A percentile compares a stretch with the other conserved stretches of the same genome.
phyloP scores from a whole-genome alignment of 2,888 invertebrate species.

The Serrognathus titanus region DNA sequence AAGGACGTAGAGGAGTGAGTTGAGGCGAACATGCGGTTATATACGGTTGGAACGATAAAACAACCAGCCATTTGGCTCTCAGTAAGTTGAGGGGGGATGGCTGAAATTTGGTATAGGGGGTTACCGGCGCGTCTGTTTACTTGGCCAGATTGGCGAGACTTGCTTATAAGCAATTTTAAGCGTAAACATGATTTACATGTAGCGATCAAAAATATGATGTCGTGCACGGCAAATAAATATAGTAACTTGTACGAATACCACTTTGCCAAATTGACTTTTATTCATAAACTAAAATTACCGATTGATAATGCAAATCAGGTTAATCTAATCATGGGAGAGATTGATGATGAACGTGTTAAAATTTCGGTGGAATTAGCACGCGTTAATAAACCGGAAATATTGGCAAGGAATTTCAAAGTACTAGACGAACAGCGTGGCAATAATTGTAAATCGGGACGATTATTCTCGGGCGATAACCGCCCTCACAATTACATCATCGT shows the following conservation, averaged over 20 bases:
- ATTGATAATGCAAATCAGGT: neutral
- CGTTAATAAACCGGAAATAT: neutral
- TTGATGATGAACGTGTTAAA: constrained; percentile 3
- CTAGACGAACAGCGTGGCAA: neutral
- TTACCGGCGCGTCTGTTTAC: constrained; percentile 23
- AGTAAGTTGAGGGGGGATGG: constrained; percentile 27
- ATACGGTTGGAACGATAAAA: neutral
- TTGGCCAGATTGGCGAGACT: constrained; percentile 31
- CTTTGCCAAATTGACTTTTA: constrained; percentile 4
- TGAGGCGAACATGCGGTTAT: neutral
- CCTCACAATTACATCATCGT: too few relatives aligned
- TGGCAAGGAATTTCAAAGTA: neutral
- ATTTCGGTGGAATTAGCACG: constrained; percentile 1
- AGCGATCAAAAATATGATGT: neutral
- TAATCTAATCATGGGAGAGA: constrained; percentile 7
- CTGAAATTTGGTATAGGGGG: constrained; percentile 27
- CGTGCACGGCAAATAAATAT: neutral
- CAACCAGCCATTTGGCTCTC: constrained; percentile 17
- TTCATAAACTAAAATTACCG: constrained; percentile 3
- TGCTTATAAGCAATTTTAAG: constrained; percentile 26
- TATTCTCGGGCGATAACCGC: too few relatives aligned
- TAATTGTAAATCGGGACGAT: neutral
- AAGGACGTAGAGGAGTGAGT: neutral
- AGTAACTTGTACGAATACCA: constrained; percentile 3
- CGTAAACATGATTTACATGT: constrained; percentile 24